phyloP scores from a whole-genome alignment of 2,888 invertebrate genomes.

The Chymomyza procnemis region DNA sequence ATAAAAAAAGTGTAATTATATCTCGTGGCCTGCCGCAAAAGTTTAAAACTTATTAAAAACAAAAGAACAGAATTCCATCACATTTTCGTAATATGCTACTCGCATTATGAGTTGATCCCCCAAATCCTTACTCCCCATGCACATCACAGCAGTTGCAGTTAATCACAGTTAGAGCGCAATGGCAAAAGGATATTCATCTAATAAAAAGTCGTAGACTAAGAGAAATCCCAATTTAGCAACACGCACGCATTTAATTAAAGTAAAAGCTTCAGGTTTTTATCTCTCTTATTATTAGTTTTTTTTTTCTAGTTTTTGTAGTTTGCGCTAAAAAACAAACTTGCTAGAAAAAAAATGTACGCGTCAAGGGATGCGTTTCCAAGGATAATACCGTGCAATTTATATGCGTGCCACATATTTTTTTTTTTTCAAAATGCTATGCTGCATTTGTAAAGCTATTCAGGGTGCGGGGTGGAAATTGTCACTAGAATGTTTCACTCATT shows the following conservation, averaged over 20 bases:
- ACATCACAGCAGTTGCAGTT: conserved; percentile 49
- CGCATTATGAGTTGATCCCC: too few species aligned
- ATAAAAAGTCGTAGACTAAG: background rate
- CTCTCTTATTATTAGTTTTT: conserved; percentile 24
- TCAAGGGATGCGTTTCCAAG: conserved; percentile 48
- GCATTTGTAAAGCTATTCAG: background rate
- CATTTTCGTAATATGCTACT: too few species aligned
- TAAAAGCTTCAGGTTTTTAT: conserved; percentile 58
- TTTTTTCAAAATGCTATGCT: conserved; percentile 1
- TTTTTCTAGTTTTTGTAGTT: too few species aligned
- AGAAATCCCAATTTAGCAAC: conserved; percentile 17
- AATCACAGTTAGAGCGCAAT: conserved; percentile 54
- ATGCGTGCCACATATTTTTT: conserved; percentile 53
- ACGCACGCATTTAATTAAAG: conserved; percentile 71
- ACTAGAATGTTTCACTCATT: conserved; percentile 29
- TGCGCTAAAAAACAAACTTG: conserved; percentile 18
- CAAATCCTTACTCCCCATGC: too few species aligned
- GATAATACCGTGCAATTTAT: conserved; percentile 63
- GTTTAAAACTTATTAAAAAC: too few species aligned
- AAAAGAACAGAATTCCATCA: too few species aligned
- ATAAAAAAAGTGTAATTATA: too few species aligned
- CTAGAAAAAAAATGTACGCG: conserved; percentile 40
- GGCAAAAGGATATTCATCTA: background rate
- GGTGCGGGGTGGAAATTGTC: background rate
- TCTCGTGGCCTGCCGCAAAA: too few species aligned